These are phyloP conservation scores for Ataeniobius toweri DNA, from an alignment of 2,797 vertebrate species.

Conservation along the genomic window DNA sequence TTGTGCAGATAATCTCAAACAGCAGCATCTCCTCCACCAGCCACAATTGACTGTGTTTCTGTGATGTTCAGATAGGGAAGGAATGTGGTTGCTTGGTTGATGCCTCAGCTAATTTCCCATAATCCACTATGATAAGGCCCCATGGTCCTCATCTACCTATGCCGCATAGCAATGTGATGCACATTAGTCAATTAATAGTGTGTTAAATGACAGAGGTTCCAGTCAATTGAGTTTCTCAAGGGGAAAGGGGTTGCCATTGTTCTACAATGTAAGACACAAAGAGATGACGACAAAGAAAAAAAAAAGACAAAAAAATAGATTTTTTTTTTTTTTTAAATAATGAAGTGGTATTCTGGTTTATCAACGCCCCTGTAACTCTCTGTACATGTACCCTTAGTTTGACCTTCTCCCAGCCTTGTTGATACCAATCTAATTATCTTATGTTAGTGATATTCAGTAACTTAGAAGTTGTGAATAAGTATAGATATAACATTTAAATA, in stretches of 20 bases:
- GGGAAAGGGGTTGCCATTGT: conserved; percentile 62
- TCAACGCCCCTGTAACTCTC: not conserved
- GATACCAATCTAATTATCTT: conserved; percentile 16
- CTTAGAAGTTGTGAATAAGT: conserved; percentile 33
- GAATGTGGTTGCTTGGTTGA: conserved; percentile 47
- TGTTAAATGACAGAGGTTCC: conserved; percentile 96
- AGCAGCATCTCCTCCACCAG: conserved; percentile 69
- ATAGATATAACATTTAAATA: conserved; percentile 29
- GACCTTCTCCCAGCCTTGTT: conserved; percentile 17
- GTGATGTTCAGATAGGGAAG: conserved; percentile 56
- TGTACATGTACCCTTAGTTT: conserved; percentile 14
- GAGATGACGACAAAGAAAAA: conserved; percentile 54
- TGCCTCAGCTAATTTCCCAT: conserved; percentile 81
- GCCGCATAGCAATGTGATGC: conserved; percentile 83
- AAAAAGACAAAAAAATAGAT: conserved; percentile 8
- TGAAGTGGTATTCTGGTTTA: conserved; percentile 16
- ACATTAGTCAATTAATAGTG: conserved; percentile 99
- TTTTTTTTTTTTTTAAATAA: conserved; percentile 22
- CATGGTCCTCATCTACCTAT: conserved; percentile 86
- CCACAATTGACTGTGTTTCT: conserved; percentile 59
- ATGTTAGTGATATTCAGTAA: conserved; percentile 31
- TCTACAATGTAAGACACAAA: conserved; percentile 54
- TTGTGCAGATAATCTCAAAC: conserved; percentile 76
- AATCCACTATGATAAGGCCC: conserved; percentile 82
- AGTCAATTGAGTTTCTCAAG: conserved; percentile 92